phyloP scores from a whole-genome alignment of 2,113 vertebrate genomes.

The Vimba vimba region DNA sequence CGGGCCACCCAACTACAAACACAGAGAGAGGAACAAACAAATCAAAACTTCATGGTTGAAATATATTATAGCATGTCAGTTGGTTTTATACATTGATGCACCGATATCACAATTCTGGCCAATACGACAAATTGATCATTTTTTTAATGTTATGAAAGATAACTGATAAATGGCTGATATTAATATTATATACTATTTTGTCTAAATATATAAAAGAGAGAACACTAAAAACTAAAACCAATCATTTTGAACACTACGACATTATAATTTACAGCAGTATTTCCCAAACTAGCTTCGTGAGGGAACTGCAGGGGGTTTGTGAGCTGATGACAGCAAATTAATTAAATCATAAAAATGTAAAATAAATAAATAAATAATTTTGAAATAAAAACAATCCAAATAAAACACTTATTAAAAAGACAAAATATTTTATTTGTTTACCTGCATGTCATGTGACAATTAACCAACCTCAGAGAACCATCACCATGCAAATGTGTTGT shows the following conservation, averaged over 20 bases:
- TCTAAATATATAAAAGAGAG: not conserved
- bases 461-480: too few species aligned
- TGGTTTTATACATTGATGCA: not conserved
- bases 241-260: not conserved
- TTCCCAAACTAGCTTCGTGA: not conserved
- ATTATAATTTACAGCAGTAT: not conserved
- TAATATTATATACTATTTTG: not conserved
- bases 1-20: slow-evolving; percentile 83
- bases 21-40: not conserved
- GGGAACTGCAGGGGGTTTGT: too few species aligned
- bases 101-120: not conserved
- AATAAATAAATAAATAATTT: too few species aligned
- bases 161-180: not conserved
- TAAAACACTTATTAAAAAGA: too few species aligned
- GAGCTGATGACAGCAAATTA: too few species aligned
- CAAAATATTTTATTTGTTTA: too few species aligned
- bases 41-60: not conserved
- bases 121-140: not conserved
- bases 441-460: too few species aligned
- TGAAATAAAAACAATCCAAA: too few species aligned
- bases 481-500: too few species aligned
- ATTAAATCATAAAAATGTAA: too few species aligned
- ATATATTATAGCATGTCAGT: not conserved
- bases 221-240: not conserved
- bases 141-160: too few species aligned